These are phyloP conservation scores for Pangasius djambal DNA, from an alignment of 2,797 vertebrate genomes.

Conservation along the genomic window DNA sequence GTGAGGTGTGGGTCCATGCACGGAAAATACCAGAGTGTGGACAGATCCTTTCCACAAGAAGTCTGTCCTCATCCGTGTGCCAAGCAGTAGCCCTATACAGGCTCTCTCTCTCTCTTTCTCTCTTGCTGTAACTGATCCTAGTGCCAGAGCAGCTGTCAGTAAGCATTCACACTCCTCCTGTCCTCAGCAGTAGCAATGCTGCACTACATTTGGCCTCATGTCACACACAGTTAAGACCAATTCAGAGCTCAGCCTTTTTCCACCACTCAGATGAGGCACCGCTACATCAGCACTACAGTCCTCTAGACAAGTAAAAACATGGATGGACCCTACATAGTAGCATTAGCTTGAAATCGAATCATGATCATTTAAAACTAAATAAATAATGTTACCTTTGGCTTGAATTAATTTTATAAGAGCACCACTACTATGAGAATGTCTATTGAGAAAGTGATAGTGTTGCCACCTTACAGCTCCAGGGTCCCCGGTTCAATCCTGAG, in stretches of 20 bases:
- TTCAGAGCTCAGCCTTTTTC: not conserved
- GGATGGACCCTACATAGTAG: not conserved
- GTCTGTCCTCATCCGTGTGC: slow-evolving; percentile 28
- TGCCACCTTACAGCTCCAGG: not conserved
- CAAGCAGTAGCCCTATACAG: slow-evolving; percentile 23
- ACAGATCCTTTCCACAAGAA: slow-evolving; percentile 40
- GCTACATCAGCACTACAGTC: not conserved
- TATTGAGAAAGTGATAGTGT: not conserved
- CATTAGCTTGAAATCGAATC: not conserved
- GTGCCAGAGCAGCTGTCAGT: slow-evolving; percentile 37
- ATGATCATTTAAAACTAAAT: not conserved
- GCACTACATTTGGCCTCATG: slow-evolving; percentile 23
- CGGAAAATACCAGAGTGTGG: slow-evolving; percentile 25
- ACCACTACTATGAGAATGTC: not conserved
- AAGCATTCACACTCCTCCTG: slow-evolving; percentile 22
- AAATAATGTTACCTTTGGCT: not conserved
- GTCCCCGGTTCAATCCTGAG: not conserved
- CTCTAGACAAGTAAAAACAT: not conserved
- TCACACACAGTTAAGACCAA: slow-evolving; percentile 27
- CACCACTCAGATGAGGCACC: not conserved
- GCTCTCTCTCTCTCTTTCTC: not conserved
- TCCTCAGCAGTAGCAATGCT: slow-evolving; percentile 18
- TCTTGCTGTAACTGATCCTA: slow-evolving; percentile 20
- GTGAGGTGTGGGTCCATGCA: slow-evolving; percentile 24
- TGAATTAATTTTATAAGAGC: not conserved